These are phyloP conservation scores for Cephus sareptanus DNA, from an alignment of 2,888 invertebrate species.

Conservation along the genomic window DNA sequence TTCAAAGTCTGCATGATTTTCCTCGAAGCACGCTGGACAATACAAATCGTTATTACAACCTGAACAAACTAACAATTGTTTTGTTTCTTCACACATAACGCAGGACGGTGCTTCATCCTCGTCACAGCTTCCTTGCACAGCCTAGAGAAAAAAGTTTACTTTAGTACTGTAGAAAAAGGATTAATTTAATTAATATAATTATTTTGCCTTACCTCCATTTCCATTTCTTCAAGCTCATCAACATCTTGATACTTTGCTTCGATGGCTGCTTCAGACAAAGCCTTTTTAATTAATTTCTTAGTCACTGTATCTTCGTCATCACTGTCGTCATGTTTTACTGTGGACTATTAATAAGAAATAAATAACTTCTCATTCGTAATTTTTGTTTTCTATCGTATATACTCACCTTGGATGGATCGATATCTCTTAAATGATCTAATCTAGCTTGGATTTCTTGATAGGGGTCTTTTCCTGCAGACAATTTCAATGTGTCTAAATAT, in stretches of 20 bases:
- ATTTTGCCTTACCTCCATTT: constrained; percentile 38
- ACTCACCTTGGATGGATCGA: constrained; percentile 48
- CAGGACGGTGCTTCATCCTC: constrained; percentile 80
- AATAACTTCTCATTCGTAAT: neutral
- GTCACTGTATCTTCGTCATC: constrained; percentile 63
- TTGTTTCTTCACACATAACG: constrained; percentile 83
- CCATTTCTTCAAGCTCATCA: constrained; percentile 48
- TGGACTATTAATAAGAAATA: neutral
- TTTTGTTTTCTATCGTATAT: neutral
- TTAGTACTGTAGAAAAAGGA: neutral
- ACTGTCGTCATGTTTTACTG: constrained; percentile 47
- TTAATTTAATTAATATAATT: neutral
- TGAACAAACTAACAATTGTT: constrained; percentile 78
- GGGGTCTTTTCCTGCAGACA: constrained; percentile 66
- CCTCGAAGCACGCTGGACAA: constrained; percentile 79
- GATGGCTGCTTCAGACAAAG: constrained; percentile 67
- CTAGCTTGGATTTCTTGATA: constrained; percentile 67
- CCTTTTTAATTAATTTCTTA: constrained; percentile 54
- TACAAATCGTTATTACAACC: constrained; percentile 86
- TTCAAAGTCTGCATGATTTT: constrained; percentile 76
- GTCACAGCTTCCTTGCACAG: constrained; percentile 21
- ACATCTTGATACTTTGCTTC: constrained; percentile 61
- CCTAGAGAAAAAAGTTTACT: constrained; percentile 10
- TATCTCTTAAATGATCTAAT: constrained; percentile 68
- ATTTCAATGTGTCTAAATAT: constrained; percentile 67